These are phyloP conservation scores for Eupristina koningsbergeri DNA, from an alignment of 1,140 invertebrate genomes.

Conservation along the genomic window DNA sequence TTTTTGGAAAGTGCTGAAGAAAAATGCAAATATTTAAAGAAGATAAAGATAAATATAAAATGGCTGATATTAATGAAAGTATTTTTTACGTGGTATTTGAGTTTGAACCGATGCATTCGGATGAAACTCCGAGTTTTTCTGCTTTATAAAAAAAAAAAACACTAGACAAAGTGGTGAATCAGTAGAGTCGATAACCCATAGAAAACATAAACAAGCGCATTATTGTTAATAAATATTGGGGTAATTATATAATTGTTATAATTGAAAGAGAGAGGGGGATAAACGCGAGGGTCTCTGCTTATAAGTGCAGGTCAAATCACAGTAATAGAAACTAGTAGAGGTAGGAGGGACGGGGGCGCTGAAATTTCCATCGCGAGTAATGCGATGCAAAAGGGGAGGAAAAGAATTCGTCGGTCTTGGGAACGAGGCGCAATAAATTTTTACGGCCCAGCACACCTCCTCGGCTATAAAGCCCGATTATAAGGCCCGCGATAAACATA, in stretches of 20 bases:
- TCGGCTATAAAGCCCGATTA: neutral
- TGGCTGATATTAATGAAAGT: too few relatives aligned
- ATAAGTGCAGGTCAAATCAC: neutral
- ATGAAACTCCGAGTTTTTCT: neutral
- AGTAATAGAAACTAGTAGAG: slow-evolving; percentile 11
- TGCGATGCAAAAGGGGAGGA: neutral
- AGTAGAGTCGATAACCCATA: neutral
- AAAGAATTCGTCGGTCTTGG: neutral
- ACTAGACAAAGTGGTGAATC: neutral
- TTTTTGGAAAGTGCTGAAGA: too few relatives aligned
- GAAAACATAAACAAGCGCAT: neutral
- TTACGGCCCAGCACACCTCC: neutral
- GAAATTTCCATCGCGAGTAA: too few relatives aligned
- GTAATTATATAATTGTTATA: too few relatives aligned
- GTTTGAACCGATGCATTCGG: neutral
- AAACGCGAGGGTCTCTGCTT: too few relatives aligned
- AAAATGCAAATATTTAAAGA: too few relatives aligned
- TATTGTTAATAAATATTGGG: neutral
- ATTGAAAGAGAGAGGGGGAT: too few relatives aligned
- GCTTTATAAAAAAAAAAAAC: neutral
- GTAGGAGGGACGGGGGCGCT: neutral
- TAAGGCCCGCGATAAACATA: slow-evolving; percentile 16
- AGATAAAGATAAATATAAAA: too few relatives aligned
- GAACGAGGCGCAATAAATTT: slow-evolving; percentile 31
- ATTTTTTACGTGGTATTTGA: too few relatives aligned